Base-by-base conservation (phyloP, 2,888 invertebrate genomes). In the Lasioglossum morio region DNA sequence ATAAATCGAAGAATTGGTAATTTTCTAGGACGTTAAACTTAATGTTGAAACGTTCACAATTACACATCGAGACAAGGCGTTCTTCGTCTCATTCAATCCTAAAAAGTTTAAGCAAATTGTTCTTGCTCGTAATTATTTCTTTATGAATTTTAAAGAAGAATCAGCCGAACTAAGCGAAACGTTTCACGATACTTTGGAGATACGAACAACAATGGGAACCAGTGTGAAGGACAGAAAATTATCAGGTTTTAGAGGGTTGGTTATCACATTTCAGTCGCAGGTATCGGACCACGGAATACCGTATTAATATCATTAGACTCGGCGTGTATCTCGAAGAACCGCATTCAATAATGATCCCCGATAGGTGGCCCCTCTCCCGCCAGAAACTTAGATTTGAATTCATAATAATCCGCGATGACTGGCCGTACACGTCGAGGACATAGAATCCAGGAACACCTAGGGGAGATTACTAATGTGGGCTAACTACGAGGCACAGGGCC, bases 381-480 rank as follows among this genome's bases (percentile, higher is more conserved):
- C 72, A 72, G 81, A 82, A 84, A 77, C 80, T 89, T 72, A 70
- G 82, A 85, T 81, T 84, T 87, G 90, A 91, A 87, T 91, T 86
- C 72, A 77, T 81, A 88, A 91, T 91, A 82, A 81, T 89, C 79
- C 72, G 53, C 69, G 77, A 70, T 78, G 77, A 69, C 77, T 81
- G 74, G 75, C 46, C 84, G 82, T 90, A 76, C 83, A 79, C 81
- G 88, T 74, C 81, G 80, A 85, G 79, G 82, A 83, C 84, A 87
- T 87, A 88, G 92, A 92, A 93, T 92, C 87, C 92, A 87, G 89
- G 92, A 93, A 91, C 89, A 92, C 93, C 93, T 92, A 90, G 88
- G 92, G 92, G 92, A 93, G 93, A 93, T 92, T 93, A 93, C 93
- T 93, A 93, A 94, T 94, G 93, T 92, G 89, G 90, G 91, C 92